Conservation (phyloP, 2,113 vertebrate genomes). For the Perca flavescens region DNA sequence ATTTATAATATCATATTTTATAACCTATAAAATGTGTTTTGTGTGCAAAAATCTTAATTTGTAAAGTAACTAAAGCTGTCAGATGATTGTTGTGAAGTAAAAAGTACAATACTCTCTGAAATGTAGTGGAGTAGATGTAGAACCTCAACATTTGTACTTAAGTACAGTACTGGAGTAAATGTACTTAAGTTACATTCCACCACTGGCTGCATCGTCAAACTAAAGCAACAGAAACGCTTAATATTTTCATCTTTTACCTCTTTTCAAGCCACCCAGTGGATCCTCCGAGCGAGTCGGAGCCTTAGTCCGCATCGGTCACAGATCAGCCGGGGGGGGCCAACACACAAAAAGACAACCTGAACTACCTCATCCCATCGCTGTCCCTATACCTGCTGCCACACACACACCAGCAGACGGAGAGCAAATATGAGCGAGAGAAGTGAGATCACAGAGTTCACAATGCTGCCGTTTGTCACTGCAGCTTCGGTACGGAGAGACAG, state of each 20-base stretch:
- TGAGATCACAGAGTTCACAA: slow-evolving; percentile 74
- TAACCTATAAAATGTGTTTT: too few relatives aligned
- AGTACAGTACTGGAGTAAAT: too few relatives aligned
- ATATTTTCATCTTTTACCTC: slow-evolving; percentile 67
- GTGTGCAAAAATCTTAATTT: too few relatives aligned
- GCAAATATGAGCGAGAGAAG: slow-evolving; percentile 50
- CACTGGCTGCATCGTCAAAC: neutral
- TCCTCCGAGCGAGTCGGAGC: slow-evolving; percentile 52
- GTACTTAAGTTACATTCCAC: too few relatives aligned
- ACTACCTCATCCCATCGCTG: slow-evolving; percentile 51
- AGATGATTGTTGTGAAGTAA: too few relatives aligned
- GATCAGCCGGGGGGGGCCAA: slow-evolving; percentile 24
- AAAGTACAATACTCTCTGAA: too few relatives aligned
- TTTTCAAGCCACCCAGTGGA: slow-evolving; percentile 52
- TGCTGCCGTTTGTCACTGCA: slow-evolving; percentile 57
- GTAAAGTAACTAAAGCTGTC: too few relatives aligned
- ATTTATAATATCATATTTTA: too few relatives aligned
- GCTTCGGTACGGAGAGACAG: neutral
- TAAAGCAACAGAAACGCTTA: neutral
- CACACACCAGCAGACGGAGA: slow-evolving; percentile 1
- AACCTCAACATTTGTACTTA: too few relatives aligned
- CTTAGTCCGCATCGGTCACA: slow-evolving; percentile 79
- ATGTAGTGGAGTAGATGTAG: too few relatives aligned
- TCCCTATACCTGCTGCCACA: neutral
- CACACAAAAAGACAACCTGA: slow-evolving; percentile 37